Conservation (phyloP, 2,888 invertebrate genomes). For the Torymus auratus region DNA sequence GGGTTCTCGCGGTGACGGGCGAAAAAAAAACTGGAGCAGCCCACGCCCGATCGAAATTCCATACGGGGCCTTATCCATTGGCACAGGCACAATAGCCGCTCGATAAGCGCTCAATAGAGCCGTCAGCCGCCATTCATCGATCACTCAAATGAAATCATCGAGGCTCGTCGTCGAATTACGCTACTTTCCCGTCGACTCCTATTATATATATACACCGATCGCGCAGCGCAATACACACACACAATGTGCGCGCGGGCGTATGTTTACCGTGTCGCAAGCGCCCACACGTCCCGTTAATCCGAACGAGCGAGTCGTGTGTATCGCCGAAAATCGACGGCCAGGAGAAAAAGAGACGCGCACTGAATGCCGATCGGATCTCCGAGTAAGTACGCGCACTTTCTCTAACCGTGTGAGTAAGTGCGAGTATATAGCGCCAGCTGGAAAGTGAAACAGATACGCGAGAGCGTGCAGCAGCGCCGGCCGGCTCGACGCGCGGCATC, state of each 20-base stretch:
- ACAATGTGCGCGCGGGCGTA: too few species aligned
- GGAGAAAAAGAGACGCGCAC: slow-evolving; percentile 19
- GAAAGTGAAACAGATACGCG: slow-evolving; percentile 71
- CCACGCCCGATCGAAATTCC: too few species aligned
- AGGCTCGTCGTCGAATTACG: slow-evolving; percentile 3
- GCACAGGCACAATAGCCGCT: too few species aligned
- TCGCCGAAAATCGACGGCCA: not conserved
- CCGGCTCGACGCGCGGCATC: too few species aligned
- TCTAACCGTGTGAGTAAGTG: slow-evolving; percentile 61
- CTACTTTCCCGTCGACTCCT: not conserved
- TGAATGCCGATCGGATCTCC: slow-evolving; percentile 59
- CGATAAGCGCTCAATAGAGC: too few species aligned
- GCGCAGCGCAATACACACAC: too few species aligned
- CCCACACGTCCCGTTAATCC: not conserved
- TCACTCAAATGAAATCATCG: slow-evolving; percentile 18
- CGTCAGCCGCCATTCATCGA: not conserved
- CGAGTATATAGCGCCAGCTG: not conserved
- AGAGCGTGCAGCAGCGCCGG: too few species aligned
- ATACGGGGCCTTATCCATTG: too few species aligned
- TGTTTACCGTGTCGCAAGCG: not conserved
- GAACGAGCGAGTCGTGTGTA: not conserved
- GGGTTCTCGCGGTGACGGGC: too few species aligned
- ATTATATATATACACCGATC: not conserved
- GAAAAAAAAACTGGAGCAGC: not conserved
- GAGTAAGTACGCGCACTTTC: slow-evolving; percentile 63